Base-by-base conservation (phyloP, 2,888 invertebrate genomes). In the Notodromas monacha region DNA sequence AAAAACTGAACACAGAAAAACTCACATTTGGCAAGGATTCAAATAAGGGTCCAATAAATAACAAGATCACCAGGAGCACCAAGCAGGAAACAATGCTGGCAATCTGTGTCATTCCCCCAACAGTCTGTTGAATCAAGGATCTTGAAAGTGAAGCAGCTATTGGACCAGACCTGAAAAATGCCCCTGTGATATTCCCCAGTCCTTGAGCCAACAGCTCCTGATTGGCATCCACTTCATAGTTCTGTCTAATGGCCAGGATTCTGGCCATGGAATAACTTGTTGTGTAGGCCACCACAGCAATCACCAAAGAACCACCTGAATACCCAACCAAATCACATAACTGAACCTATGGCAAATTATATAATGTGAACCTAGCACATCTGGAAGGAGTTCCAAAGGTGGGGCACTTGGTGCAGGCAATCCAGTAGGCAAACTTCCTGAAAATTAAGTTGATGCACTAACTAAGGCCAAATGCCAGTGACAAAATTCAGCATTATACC, bases 141-240 rank as follows among this genome's bases (percentile, higher is more conserved):
- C 61, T 58, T 15, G 61, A 70, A 38, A 63, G 49, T 3, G 62
- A 66, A 16, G 61, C 68, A 12, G 60, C 58, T 39, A 60, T 51
- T 30, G 42, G 42, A 6, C 38, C 36, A 33, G 40, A 40, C 4
- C 34, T 34, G 34, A 42, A 42, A 30, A 55, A 49, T 2, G 56
- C 51, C 8, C 68, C 64, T 33, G 68, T 47, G 28, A 67, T 44
- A 44, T 73, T 68, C 32, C 64, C 59, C 6, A 58, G 41, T 14
- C 68, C 68, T 65, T n/a, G 38, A 5, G 68, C 68, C 33, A 68
- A 47, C 3, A 68, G 49, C 43, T 68, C 69, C 45, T 70, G 69
- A 49, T 68, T 69, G 0, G 68, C 57, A 38, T 63, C 57, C 16
- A 70, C 55, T 40, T 60, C 56, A 40, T 70, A 70, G 34, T 60